Evolutionary conservation across 1,140 invertebrate species (phyloP), one percentile per base, ranked within the genome.

Genomic region (Brachionus asplanchnoidis): DNA sequence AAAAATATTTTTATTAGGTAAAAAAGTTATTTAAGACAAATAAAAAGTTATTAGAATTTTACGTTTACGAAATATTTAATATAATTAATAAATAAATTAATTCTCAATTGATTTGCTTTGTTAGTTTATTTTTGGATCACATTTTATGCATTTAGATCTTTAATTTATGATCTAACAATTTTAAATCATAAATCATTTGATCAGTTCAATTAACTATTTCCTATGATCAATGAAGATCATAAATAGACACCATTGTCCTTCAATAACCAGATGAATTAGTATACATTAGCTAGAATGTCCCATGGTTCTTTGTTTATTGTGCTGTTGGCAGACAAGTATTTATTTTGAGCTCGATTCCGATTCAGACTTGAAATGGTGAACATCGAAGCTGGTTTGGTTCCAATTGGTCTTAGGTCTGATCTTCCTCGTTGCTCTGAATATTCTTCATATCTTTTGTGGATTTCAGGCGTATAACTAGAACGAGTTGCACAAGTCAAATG

Each of bases 371-470:
- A 77, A 50, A 77, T 50, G 17, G 44, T 77, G 23, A 82, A 68
- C 79, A 82, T 82, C 2, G 79, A 82, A 28, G 79, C 79, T 44
- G 79, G 79, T n/a, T 82, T 82, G 11, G 23, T 65, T 14, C 79
- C 79, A 9, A 82, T 82, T 28, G 79, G 79, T 42, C n/a, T 60
- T 42, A 56, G 20, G 7, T 82, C 79, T 3, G 79, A 68, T 65
- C 65, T 17, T 36, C 20, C 42, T 23, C 73, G 20, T 14, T 9
- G 14, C 23, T 77, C 44, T 46, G 73, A 65, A 6, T 14, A 65
- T 60, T 82, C 50, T 0, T 82, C 42, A 26, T 36, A 82, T 40
- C 53, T 60, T 65, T 82, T 82, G 26, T 82, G 53, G 4, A 17
- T 3, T 82, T 46, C 32, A 65, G 7, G 42, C 14, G 73, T 12